These are phyloP conservation scores for Tenualosa thibaudeaui DNA, from an alignment of 2,797 vertebrate genomes.

Conservation along the genomic window DNA sequence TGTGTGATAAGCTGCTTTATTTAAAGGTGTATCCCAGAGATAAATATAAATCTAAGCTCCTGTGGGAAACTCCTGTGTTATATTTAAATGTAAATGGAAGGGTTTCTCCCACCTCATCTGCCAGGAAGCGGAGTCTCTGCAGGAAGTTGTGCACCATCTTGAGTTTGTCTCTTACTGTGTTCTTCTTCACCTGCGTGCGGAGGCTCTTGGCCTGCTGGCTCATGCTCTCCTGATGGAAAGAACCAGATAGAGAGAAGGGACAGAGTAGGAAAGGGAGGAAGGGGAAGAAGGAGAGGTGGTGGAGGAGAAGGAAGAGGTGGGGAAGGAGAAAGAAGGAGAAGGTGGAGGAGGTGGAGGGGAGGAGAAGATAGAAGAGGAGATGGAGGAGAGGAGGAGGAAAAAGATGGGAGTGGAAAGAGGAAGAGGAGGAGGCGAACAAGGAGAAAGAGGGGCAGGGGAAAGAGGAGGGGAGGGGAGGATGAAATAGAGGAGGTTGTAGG, in stretches of 20 bases:
- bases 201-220: constrained; percentile 86
- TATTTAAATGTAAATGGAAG: neutral
- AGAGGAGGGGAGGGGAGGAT: neutral
- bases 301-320: neutral
- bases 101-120: constrained; percentile 81
- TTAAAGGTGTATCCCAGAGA: no score
- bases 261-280: neutral
- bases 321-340: neutral
- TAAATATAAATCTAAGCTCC: neutral
- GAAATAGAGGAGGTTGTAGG: neutral
- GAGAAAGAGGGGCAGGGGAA: neutral
- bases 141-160: constrained; percentile 89
- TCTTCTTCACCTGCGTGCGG: constrained; percentile 91
- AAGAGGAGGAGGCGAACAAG: neutral
- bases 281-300: no score
- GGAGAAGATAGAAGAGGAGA: neutral
- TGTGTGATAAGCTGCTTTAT: no score
- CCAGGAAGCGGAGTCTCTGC: constrained; percentile 90
- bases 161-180: constrained; percentile 88
- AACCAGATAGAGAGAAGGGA: neutral
- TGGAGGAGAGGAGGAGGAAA: neutral
- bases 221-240: constrained; percentile 83
- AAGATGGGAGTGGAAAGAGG: neutral
- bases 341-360: neutral
- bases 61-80: neutral